Base-by-base conservation (phyloP, 2,888 invertebrate genomes). In the Adineta ricciae region DNA sequence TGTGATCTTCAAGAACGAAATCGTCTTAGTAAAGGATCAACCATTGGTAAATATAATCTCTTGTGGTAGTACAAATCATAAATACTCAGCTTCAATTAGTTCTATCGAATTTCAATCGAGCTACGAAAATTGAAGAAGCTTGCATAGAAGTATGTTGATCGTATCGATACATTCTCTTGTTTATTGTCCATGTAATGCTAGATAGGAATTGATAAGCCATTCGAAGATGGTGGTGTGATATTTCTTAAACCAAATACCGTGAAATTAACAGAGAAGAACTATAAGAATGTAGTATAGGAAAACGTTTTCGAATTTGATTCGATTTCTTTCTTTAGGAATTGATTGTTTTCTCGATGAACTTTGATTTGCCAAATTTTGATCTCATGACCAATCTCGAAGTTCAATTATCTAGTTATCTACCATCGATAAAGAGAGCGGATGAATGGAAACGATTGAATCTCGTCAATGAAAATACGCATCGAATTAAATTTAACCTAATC, bases 141-240 rank as follows among this genome's bases (percentile, higher is more conserved):
- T 78, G n/a, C 41, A n/a, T 78, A 24, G 24, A n/a, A 41, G 64
- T 64, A 64, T 64, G 64, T 64, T 14, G 27, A 27, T 8, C 3
- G 27, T 56, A 27, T 56, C 27, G 0, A 56, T n/a, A n/a, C 0
- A 56, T 56, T 27, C 14, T 64, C 14, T 32, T 64, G 1, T 64
- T 16, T 27, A n/a, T 11, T 16, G 11, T 19, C 5, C 8, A 8
- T 5, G 27, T 9, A 56, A 64, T 64, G 0, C 32, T 64, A 64
- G 64, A 78, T 78, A 14, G 78, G 78, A 24, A 38, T 78, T 11
- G 78, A 78, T 41, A 78, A 78, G 41, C 32, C 78, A 78, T 78
- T 78, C n/a, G 41, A 78, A 41, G 78, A 78, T 78, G 78, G 41
- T 21, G 41, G 78, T 24, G 8, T 78, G 14, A 41, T 78, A 24